Conservation (phyloP, 2,888 invertebrate genomes). For the Mythimna vitellina region DNA sequence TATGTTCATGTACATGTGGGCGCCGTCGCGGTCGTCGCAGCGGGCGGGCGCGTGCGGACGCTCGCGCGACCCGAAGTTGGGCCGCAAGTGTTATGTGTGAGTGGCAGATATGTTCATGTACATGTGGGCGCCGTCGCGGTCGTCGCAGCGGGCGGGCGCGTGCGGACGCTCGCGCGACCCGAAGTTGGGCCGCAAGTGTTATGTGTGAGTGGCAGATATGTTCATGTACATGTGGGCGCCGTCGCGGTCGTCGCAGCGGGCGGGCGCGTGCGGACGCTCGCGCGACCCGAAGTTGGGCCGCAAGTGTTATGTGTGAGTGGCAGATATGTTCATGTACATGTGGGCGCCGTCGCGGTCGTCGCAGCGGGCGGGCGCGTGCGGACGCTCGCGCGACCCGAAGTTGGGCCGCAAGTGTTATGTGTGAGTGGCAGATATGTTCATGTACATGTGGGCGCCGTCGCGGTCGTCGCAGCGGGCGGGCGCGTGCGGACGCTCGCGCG, state of each 20-base stretch:
- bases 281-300: slow-evolving; percentile 79
- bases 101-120: slow-evolving; percentile 89
- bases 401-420: too few relatives aligned
- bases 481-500: slow-evolving; percentile 72
- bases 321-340: slow-evolving; percentile 89
- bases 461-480: slow-evolving; percentile 77
- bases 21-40: slow-evolving; percentile 80
- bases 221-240: slow-evolving; percentile 88
- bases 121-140: slow-evolving; percentile 83
- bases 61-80: slow-evolving; percentile 79
- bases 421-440: slow-evolving; percentile 88
- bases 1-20: slow-evolving; percentile 89
- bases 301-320: slow-evolving; percentile 82
- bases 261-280: slow-evolving; percentile 68
- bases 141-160: slow-evolving; percentile 74
- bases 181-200: too few relatives aligned
- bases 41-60: slow-evolving; percentile 66
- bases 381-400: slow-evolving; percentile 78
- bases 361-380: slow-evolving; percentile 68
- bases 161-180: slow-evolving; percentile 73
- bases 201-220: slow-evolving; percentile 86
- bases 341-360: slow-evolving; percentile 83
- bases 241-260: slow-evolving; percentile 80
- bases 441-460: slow-evolving; percentile 86
- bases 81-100: slow-evolving; percentile 80